Percentiles rank a stretch among this genome's conserved stretches.
These are phyloP conservation scores for Euura lappo DNA, from an alignment of 1,140 invertebrate species.

Conservation along the genomic window DNA sequence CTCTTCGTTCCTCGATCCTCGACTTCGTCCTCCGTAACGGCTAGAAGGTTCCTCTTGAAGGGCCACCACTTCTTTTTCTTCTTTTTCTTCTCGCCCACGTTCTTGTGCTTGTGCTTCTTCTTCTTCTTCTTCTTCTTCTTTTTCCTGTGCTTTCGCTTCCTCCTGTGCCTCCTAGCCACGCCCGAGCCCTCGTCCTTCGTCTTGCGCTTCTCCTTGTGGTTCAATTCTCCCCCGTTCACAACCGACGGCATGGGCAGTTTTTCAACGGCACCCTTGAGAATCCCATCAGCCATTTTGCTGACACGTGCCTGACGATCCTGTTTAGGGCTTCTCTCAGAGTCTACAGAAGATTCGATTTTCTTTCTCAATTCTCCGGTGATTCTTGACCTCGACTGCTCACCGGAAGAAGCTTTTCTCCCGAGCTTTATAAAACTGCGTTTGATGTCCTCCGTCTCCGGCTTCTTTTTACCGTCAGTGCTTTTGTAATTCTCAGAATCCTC, in stretches of 20 bases:
- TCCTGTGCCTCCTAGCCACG: constrained; percentile 23
- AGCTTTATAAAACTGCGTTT: neutral
- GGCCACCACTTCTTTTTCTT: constrained; percentile 21
- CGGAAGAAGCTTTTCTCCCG: neutral
- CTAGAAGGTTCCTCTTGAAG: constrained; percentile 25
- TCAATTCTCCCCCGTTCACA: neutral
- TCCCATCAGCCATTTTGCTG: neutral
- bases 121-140: constrained; percentile 14
- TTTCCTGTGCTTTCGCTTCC: constrained; percentile 22
- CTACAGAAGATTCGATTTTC: neutral
- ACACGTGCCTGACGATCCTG: neutral
- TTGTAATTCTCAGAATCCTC: neutral
- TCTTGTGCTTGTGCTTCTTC: neutral
- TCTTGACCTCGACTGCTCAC: neutral
- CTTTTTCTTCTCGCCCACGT: neutral
- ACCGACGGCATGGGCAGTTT: neutral
- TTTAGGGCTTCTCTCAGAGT: neutral
- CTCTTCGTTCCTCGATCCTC: constrained; percentile 16
- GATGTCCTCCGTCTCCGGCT: neutral
- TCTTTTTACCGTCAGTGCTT: neutral
- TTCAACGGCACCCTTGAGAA: neutral
- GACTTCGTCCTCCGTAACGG: constrained; percentile 10
- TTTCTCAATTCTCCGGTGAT: neutral
- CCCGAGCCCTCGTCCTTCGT: neutral
- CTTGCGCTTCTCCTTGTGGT: neutral